phyloP scores from a whole-genome alignment of 2,888 invertebrate genomes.

The Hypolimnas misippus region DNA sequence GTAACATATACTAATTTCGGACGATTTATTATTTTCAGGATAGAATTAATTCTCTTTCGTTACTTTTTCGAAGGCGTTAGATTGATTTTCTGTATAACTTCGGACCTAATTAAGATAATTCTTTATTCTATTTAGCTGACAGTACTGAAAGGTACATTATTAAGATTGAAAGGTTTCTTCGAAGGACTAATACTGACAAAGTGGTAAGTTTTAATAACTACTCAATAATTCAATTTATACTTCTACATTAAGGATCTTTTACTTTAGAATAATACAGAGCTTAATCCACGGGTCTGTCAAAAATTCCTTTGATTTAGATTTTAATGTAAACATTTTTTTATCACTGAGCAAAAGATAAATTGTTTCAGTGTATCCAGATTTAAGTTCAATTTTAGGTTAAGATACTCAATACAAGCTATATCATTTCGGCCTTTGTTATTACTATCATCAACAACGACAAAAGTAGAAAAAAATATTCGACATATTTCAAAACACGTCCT shows the following conservation, averaged over 20 bases:
- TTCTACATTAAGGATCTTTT: no score
- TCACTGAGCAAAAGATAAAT: no score
- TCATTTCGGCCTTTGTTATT: background rate
- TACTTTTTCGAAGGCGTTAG: constrained; percentile 27
- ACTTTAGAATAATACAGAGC: no score
- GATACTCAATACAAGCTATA: no score
- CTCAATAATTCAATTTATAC: no score
- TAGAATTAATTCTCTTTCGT: constrained; percentile 34
- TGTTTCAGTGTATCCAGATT: no score
- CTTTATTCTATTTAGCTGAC: background rate
- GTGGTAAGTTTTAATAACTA: no score
- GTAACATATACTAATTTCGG: constrained; percentile 65
- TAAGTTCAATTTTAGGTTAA: no score
- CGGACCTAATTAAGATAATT: constrained; percentile 4
- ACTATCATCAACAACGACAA: background rate
- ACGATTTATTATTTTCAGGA: constrained; percentile 52
- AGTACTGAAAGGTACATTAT: constrained; percentile 9
- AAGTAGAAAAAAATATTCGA: background rate
- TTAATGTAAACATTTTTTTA: no score
- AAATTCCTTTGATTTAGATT: no score
- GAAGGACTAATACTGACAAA: no score
- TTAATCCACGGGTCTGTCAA: no score
- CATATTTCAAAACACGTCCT: constrained; percentile 8
- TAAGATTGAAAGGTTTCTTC: background rate
- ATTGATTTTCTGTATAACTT: constrained; percentile 33